These are phyloP conservation scores for Andricus grossulariae DNA, from an alignment of 1,140 invertebrate genomes.

Conservation along the genomic window DNA sequence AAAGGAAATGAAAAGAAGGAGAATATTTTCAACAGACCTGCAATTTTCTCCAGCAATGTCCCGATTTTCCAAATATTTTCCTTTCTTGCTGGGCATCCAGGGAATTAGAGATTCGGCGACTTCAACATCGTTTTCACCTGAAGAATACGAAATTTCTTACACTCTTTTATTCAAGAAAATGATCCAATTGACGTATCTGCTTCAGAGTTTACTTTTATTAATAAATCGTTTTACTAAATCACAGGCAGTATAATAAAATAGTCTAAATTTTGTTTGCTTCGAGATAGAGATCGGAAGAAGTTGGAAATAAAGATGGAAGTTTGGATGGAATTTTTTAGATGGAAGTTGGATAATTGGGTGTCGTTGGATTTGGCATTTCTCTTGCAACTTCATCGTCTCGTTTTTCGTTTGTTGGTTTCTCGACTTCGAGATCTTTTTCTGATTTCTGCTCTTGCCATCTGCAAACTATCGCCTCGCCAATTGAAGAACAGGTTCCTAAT, in stretches of 20 bases:
- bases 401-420: constrained; percentile 18
- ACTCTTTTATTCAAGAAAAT: neutral
- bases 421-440: neutral
- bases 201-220: too few relatives aligned
- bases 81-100: constrained; percentile 66
- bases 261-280: too few relatives aligned
- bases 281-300: neutral
- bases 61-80: constrained; percentile 58
- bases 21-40: constrained; percentile 47
- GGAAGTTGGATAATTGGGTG: neutral
- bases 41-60: constrained; percentile 55
- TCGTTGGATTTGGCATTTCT: neutral
- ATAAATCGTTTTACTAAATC: too few relatives aligned
- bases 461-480: neutral
- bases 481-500: constrained; percentile 8
- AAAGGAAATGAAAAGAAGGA: neutral
- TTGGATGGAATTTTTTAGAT: neutral
- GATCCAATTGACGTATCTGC: too few relatives aligned
- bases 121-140: constrained; percentile 85
- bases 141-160: constrained; percentile 46
- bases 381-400: neutral
- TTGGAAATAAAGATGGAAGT: neutral
- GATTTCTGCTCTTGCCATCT: neutral
- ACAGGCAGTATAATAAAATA: too few relatives aligned
- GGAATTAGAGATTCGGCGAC: constrained; percentile 78